phyloP scores from a whole-genome alignment of 2,113 vertebrate species.

The Neotragus moschatus region DNA sequence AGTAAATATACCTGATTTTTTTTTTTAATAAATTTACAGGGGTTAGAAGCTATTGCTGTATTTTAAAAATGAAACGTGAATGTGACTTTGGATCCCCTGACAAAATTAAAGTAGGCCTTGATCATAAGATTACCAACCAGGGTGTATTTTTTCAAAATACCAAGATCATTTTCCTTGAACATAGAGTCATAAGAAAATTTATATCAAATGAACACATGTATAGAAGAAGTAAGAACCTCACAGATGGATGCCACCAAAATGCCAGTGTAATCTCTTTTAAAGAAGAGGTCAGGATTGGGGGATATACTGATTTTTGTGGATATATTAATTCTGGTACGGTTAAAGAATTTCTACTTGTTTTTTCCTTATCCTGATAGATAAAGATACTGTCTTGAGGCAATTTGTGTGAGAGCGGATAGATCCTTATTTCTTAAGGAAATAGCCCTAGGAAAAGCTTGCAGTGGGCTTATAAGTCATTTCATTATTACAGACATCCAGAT shows the following conservation, averaged over 20 bases:
- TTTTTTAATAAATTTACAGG: not conserved
- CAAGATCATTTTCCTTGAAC: not conserved
- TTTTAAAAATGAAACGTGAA: slow-evolving; percentile 34
- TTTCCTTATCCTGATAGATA: not conserved
- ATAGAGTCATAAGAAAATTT: slow-evolving; percentile 3
- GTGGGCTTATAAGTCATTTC: not conserved
- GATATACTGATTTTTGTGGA: not conserved
- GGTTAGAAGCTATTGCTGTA: not conserved
- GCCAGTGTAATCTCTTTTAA: not conserved
- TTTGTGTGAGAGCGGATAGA: not conserved
- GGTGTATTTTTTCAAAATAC: not conserved
- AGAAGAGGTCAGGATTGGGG: not conserved
- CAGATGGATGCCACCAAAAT: not conserved
- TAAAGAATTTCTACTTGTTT: not conserved
- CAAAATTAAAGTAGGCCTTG: not conserved
- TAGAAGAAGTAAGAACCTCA: not conserved
- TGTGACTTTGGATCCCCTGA: not conserved
- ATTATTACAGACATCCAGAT: not conserved
- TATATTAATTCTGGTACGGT: not conserved
- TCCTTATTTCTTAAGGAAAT: not conserved
- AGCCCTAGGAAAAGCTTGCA: not conserved
- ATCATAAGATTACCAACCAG: not conserved
- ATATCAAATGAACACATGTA: not conserved
- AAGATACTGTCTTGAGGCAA: not conserved
- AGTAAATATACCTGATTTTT: not conserved